A percentile compares a stretch with the other conserved stretches of the same genome.
These are phyloP conservation scores for Anadara kagoshimensis DNA, from an alignment of 1,140 invertebrate species.

Conservation along the genomic window DNA sequence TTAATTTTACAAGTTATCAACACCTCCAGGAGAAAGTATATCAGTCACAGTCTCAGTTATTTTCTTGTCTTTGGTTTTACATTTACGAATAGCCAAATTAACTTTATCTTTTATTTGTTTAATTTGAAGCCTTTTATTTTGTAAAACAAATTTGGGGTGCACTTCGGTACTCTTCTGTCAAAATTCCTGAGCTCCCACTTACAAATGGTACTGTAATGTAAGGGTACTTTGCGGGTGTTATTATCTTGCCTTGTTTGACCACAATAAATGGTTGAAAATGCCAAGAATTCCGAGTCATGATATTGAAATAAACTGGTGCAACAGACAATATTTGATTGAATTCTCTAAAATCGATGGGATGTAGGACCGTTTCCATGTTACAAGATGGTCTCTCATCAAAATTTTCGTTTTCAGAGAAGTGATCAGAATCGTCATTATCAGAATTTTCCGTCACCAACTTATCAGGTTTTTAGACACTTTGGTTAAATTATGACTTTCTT, in stretches of 20 bases:
- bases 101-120: slow-evolving; percentile 31
- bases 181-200: slow-evolving; percentile 17
- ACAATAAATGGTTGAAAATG: slow-evolving; percentile 17
- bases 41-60: slow-evolving; percentile 22
- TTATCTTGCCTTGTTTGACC: neutral
- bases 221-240: neutral
- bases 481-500: too few species aligned
- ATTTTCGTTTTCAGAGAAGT: too few species aligned
- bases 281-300: slow-evolving; percentile 6
- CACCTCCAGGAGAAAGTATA: neutral
- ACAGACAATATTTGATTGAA: neutral
- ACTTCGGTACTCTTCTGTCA: slow-evolving; percentile 8
- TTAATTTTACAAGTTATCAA: neutral
- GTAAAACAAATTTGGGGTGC: slow-evolving; percentile 9
- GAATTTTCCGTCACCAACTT: too few species aligned
- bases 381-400: too few species aligned
- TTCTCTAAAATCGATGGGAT: slow-evolving; percentile 8
- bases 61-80: slow-evolving; percentile 17
- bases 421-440: too few species aligned
- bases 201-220: slow-evolving; percentile 15
- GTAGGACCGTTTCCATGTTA: slow-evolving; percentile 12
- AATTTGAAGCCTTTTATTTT: slow-evolving; percentile 19
- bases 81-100: slow-evolving; percentile 17
- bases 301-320: slow-evolving; percentile 12
- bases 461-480: too few species aligned